These are phyloP conservation scores for Pachycephus smyrnensis DNA, from an alignment of 2,888 invertebrate species.

Conservation along the genomic window DNA sequence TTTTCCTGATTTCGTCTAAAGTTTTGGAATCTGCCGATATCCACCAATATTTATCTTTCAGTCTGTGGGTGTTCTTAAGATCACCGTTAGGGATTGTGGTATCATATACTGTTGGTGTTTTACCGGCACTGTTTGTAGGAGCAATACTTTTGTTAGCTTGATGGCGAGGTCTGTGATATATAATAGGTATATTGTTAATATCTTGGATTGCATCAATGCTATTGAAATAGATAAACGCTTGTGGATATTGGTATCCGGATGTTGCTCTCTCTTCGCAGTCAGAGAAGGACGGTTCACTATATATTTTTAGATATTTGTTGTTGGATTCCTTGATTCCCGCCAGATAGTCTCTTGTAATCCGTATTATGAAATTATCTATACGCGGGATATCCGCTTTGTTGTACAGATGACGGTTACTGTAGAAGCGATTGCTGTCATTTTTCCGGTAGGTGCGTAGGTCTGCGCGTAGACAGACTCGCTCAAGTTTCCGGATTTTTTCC, in stretches of 20 bases:
- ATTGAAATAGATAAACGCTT: conserved; percentile 1
- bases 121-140: too few relatives aligned
- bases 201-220: neutral
- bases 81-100: too few relatives aligned
- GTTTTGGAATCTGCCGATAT: too few relatives aligned
- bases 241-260: neutral
- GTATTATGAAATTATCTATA: conserved; percentile 20
- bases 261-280: too few relatives aligned
- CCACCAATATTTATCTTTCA: too few relatives aligned
- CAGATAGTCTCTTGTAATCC: conserved; percentile 18
- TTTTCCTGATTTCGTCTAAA: too few relatives aligned
- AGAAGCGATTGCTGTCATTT: neutral
- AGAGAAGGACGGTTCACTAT: neutral
- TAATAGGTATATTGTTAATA: neutral
- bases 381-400: conserved; percentile 18
- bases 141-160: conserved; percentile 1
- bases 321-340: neutral
- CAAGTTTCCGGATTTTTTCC: conserved; percentile 30
- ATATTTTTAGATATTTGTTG: neutral
- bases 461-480: conserved; percentile 20
- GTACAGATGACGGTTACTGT: conserved; percentile 20
- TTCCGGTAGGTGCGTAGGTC: conserved; percentile 11
- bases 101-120: too few relatives aligned
- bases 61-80: too few relatives aligned
- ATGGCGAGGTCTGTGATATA: neutral